A percentile compares a stretch with the other conserved stretches of the same genome.
phyloP scores from a whole-genome alignment of 2,888 invertebrate species.

The Seira ritae region DNA sequence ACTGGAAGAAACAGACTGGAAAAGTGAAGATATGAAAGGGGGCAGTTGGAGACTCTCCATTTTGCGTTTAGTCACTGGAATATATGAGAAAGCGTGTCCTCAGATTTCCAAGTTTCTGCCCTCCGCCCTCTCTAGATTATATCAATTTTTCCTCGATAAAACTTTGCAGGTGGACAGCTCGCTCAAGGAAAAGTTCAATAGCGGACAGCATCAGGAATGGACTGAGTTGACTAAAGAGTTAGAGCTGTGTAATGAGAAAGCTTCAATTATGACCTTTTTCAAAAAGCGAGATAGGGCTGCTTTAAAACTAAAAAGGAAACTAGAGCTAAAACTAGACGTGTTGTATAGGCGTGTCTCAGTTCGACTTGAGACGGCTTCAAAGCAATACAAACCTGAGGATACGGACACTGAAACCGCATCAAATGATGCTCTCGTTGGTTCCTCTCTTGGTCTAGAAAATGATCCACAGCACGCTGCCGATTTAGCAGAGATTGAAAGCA shows the following conservation, averaged over 20 bases:
- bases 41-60: conserved; percentile 44
- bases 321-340: conserved; percentile 16
- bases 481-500: conserved; percentile 28
- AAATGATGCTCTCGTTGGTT: neutral
- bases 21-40: conserved; percentile 4
- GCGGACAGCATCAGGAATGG: conserved; percentile 27
- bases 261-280: conserved; percentile 38
- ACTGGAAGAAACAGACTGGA: conserved; percentile 33
- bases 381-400: neutral
- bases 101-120: conserved; percentile 37
- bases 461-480: conserved; percentile 21
- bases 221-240: conserved; percentile 28
- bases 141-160: conserved; percentile 23
- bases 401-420: neutral
- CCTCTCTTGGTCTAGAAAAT: neutral
- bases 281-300: conserved; percentile 31
- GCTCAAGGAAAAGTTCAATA: conserved; percentile 29
- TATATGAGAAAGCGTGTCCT: conserved; percentile 38
- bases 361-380: neutral
- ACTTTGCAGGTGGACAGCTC: neutral
- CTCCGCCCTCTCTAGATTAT: conserved; percentile 27
- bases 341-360: neutral
- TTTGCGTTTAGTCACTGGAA: conserved; percentile 4
- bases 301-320: conserved; percentile 18
- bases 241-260: conserved; percentile 27